Conservation (phyloP, 2,888 invertebrate species). For the Coleophora deauratella region DNA sequence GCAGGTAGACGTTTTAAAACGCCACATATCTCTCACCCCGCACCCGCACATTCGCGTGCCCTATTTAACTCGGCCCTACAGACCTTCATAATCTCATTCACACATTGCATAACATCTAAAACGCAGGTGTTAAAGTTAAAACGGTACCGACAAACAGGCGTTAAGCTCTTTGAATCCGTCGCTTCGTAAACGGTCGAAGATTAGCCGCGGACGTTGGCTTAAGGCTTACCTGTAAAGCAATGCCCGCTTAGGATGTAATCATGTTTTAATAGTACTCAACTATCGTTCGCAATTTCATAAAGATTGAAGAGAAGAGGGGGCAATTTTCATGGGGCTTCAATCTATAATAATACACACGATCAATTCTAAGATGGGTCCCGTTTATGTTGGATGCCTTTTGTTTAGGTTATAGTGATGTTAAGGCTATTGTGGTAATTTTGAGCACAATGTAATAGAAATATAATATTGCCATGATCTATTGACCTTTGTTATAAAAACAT, state of each 20-base stretch:
- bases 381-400: too few relatives aligned
- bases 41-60: conserved; percentile 15
- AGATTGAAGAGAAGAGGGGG: too few relatives aligned
- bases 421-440: too few relatives aligned
- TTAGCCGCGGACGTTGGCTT: conserved; percentile 55
- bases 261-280: conserved; percentile 17
- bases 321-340: too few relatives aligned
- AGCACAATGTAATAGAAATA: too few relatives aligned
- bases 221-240: conserved; percentile 45
- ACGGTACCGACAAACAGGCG: conserved; percentile 67
- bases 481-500: too few relatives aligned
- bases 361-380: too few relatives aligned
- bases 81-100: conserved; percentile 47
- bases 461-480: too few relatives aligned
- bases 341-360: too few relatives aligned
- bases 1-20: neutral
- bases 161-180: conserved; percentile 56
- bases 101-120: conserved; percentile 25
- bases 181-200: conserved; percentile 60
- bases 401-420: too few relatives aligned
- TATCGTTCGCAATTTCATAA: neutral
- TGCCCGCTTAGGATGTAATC: conserved; percentile 42
- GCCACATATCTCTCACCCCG: neutral
- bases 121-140: conserved; percentile 61
- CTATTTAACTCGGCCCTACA: conserved; percentile 39